Evolutionary conservation across 2,888 invertebrate species (phyloP).

Genomic region (Abrostola tripartita): DNA sequence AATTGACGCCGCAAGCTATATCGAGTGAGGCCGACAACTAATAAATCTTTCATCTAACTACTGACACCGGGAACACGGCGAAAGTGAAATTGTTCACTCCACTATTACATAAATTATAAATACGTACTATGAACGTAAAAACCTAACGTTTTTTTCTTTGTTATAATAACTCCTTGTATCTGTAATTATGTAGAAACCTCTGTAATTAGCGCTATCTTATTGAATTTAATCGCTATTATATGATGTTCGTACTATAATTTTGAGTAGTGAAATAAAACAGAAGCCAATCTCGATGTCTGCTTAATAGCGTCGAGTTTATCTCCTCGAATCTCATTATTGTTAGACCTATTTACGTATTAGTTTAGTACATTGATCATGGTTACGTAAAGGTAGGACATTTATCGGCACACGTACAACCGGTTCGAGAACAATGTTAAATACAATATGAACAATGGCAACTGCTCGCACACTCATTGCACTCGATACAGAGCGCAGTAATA

Average conservation of each 20-base stretch:
- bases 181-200: conserved; percentile 28
- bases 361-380: conserved; percentile 26
- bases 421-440: conserved; percentile 34
- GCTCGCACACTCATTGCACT: conserved; percentile 35
- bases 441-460: conserved; percentile 37
- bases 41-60: conserved; percentile 60
- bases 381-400: conserved; percentile 41
- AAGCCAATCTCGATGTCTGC: conserved; percentile 14
- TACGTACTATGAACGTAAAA: conserved; percentile 11
- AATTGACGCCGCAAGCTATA: conserved; percentile 54
- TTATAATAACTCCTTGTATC: conserved; percentile 15
- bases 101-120: conserved; percentile 37
- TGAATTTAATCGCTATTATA: conserved; percentile 10
- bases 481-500: conserved; percentile 33
- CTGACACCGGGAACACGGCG: conserved; percentile 54
- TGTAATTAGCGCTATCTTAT: conserved; percentile 18
- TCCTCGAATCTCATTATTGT: conserved; percentile 7
- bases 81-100: conserved; percentile 60
- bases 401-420: conserved; percentile 35
- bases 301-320: conserved; percentile 23
- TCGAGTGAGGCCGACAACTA: conserved; percentile 42
- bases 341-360: conserved; percentile 32
- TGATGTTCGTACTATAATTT: conserved; percentile 1
- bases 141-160: conserved; percentile 18
- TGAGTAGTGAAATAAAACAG: conserved; percentile 10